Base-by-base conservation (phyloP, 1,140 invertebrate genomes). In the Bombus polaris region DNA sequence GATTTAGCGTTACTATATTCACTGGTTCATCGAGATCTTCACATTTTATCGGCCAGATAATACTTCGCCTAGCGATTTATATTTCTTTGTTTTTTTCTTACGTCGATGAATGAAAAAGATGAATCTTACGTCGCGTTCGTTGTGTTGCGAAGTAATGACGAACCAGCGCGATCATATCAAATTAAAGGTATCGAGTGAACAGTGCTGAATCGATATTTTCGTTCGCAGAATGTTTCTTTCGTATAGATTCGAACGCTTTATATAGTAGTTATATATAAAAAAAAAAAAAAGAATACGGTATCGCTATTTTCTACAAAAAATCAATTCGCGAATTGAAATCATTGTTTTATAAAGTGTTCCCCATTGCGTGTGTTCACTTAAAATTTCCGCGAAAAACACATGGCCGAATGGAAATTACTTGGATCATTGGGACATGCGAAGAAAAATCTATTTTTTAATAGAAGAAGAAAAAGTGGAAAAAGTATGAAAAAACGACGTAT, bases 121-220 rank as follows among this genome's bases (percentile, higher is more conserved):
- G 28, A 77, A 42, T 28, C 44, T 68, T 83, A n/a, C 18, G 25
- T 5, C 35, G 35, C 37, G 76, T 84, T 62, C 42, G 76, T 79
- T 71, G 12, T 15, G 32, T 78, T 68, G 39, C 42, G 25, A 70
- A 70, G 39, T 32, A 59, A 37, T 22, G 39, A 72, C 39, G 70
- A 53, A 59, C 70, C 70, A 81, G 28, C 84, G 87, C 75, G 83
- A 89, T 87, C 89, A 92, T 92, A 92, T 92, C 90, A 91, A 79
- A 86, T 87, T 84, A 84, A 32, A 82, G 70, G 42, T 53, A 59
- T 70, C 68, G 47, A 88, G 72, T 91, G 85, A 87, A 91, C 88
- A 87, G 87, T 90, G 89, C 90, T 88, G 90, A 92, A 92, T 85
- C 62, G 83, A 89, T 86, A 72, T 80, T 74, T 82, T 83, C 44